Evolutionary conservation across 1,140 invertebrate species (phyloP), one percentile per base, ranked within the genome.

Genomic region (Dermatophagoides farinae): DNA sequence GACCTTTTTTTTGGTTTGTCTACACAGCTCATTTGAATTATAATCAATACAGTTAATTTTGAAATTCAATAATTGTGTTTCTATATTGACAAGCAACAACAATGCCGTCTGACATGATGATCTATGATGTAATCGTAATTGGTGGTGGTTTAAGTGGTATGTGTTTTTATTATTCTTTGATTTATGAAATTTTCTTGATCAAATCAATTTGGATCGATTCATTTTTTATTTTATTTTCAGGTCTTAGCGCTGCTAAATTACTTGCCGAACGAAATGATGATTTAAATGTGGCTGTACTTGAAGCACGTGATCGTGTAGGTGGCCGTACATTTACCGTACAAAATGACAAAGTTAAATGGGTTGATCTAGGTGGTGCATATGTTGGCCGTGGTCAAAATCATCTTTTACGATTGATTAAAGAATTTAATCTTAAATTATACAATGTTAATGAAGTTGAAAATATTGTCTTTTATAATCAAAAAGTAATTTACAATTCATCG

Each of bases 271-370:
- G 9, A 23, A 92, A 92, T 18, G 84, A 96, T 76, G 89, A 97
- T 75, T 31, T 31, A 31, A 8, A 31, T 31, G 91, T 96, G 60
- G 79, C 91, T 40, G 82, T 97, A 52, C 71, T 98, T 18, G 95
- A 98, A 78, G 86, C 91, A 6, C 77, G 93, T 68, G 88, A 96
- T 74, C 76, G 93, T 61, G 89, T 97, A 46, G 93, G 95, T 60
- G 95, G 95, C 1, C 77, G 95, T 49, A 58, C 57, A 16, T 49
- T 14, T 16, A 58, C 57, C 14, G 53, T 55, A 55, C 47, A 55
- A 31, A 55, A 55, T 55, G 2, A 5, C 1, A 55, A 55, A 4
- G 53, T 55, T 55, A n/a, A n/a, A 25, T 55, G 53, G 53, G 53
- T 55, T 18, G 53, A 55, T 40, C 31, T 55, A 1, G 53, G 53